These are phyloP conservation scores for Dorcus parallelipipedus DNA, from an alignment of 2,888 invertebrate species.

Conservation along the genomic window DNA sequence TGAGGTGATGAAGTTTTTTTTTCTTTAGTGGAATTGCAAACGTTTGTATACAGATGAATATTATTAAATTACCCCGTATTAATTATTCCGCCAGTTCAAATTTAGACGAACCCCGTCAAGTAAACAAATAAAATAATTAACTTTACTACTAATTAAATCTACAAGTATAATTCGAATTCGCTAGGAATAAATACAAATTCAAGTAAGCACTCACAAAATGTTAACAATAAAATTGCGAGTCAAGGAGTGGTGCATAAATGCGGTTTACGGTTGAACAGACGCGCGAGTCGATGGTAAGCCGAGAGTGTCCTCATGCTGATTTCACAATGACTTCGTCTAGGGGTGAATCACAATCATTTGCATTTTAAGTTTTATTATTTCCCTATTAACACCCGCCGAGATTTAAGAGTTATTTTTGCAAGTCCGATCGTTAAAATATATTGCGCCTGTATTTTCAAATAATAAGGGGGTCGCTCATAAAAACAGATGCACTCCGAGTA, in stretches of 20 bases:
- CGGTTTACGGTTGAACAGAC: constrained; percentile 16
- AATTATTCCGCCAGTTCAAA: neutral
- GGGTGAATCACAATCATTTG: constrained; percentile 19
- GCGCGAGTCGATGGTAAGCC: constrained; percentile 9
- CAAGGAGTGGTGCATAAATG: constrained; percentile 16
- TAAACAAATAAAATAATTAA: constrained; percentile 4
- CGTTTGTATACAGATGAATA: neutral
- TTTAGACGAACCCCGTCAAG: constrained; percentile 1
- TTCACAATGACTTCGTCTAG: constrained; percentile 2
- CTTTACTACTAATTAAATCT: constrained; percentile 8
- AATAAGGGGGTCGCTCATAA: neutral
- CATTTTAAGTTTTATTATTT: constrained; percentile 31
- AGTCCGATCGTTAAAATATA: constrained; percentile 1
- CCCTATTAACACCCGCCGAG: constrained; percentile 29
- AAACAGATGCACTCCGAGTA: neutral
- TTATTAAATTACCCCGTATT: neutral
- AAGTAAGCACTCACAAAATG: constrained; percentile 12
- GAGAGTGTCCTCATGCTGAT: constrained; percentile 8
- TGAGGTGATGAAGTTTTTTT: too few species aligned
- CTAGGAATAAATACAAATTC: constrained; percentile 5
- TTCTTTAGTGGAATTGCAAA: too few species aligned
- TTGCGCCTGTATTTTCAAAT: neutral
- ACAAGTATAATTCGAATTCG: constrained; percentile 6
- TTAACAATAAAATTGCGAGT: constrained; percentile 19
- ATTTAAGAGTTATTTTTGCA: constrained; percentile 20